These are phyloP conservation scores for Triplophysa dalaica DNA, from an alignment of 2,113 vertebrate species.

Conservation along the genomic window DNA sequence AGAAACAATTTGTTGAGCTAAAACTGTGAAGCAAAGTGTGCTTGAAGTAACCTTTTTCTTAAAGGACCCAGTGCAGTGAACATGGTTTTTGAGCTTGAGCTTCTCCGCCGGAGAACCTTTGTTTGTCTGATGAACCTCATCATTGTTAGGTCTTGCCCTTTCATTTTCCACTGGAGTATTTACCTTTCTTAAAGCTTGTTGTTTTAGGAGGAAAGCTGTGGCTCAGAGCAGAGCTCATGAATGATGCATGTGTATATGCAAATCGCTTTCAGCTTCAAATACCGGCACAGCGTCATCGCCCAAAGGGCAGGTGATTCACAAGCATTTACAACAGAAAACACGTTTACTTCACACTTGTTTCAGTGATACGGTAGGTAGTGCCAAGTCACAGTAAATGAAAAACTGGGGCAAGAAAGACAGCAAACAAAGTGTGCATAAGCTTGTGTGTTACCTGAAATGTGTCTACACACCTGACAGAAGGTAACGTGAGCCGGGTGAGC, in stretches of 20 bases:
- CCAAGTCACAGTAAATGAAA: slow-evolving; percentile 2
- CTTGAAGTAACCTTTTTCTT: too few species aligned
- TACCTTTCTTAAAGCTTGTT: slow-evolving; percentile 14
- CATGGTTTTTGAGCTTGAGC: too few species aligned
- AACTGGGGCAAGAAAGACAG: background rate
- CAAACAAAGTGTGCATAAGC: background rate
- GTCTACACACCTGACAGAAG: slow-evolving; percentile 40
- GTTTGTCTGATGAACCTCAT: background rate
- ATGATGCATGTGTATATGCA: slow-evolving; percentile 19
- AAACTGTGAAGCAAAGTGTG: too few species aligned
- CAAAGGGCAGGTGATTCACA: slow-evolving; percentile 30
- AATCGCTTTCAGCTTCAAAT: slow-evolving; percentile 17
- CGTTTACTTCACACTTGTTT: slow-evolving; percentile 23
- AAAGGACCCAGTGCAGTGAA: too few species aligned
- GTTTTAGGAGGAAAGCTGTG: slow-evolving; percentile 25
- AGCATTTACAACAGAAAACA: slow-evolving; percentile 7
- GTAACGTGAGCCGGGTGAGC: slow-evolving; percentile 31
- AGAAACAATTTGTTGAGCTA: too few species aligned
- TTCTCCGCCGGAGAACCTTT: background rate
- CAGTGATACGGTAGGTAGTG: slow-evolving; percentile 8
- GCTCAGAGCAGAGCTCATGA: slow-evolving; percentile 25
- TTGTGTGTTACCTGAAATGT: slow-evolving; percentile 32
- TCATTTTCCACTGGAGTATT: background rate
- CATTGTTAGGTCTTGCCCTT: background rate
- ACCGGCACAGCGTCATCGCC: slow-evolving; percentile 3